Percentiles rank a stretch among this genome's conserved stretches.
phyloP scores from a whole-genome alignment of 2,888 invertebrate species.

The Trichogramma dendrolimi region DNA sequence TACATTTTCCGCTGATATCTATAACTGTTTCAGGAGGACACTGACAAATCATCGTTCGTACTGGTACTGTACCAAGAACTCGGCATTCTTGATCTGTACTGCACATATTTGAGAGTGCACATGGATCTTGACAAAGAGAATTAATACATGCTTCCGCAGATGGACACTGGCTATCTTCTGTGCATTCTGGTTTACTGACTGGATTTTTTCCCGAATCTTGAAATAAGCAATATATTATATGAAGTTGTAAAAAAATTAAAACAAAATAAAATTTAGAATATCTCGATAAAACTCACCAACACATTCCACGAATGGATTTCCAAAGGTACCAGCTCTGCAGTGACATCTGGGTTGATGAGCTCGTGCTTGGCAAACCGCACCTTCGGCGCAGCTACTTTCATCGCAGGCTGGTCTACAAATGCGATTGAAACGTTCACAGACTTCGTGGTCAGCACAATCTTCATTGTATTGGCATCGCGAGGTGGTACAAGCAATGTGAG shows the following conservation, averaged over 20 bases:
- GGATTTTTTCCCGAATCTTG: conserved; percentile 30
- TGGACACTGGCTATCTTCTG: conserved; percentile 72
- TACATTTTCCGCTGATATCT: conserved; percentile 70
- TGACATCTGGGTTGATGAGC: conserved; percentile 74
- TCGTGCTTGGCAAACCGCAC: conserved; percentile 71
- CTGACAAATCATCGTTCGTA: conserved; percentile 80
- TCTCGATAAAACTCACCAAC: conserved; percentile 49
- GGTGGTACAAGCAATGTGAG: conserved; percentile 74
- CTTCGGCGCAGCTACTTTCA: conserved; percentile 74
- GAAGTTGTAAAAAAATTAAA: conserved; percentile 2
- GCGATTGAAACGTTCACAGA: conserved; percentile 78
- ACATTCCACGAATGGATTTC: conserved; percentile 76
- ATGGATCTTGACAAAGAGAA: conserved; percentile 72
- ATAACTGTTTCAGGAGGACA: conserved; percentile 79
- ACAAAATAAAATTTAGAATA: conserved; percentile 1
- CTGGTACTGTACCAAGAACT: conserved; percentile 72
- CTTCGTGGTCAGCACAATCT: conserved; percentile 80
- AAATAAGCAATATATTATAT: background rate
- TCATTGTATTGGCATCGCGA: conserved; percentile 84
- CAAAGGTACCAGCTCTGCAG: conserved; percentile 71
- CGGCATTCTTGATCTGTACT: conserved; percentile 73
- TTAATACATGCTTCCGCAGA: conserved; percentile 74
- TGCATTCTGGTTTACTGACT: conserved; percentile 61
- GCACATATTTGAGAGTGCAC: conserved; percentile 68
- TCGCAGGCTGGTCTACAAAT: conserved; percentile 79